Conservation (phyloP, 2,888 invertebrate genomes). For the Bruchidius siliquastri region DNA sequence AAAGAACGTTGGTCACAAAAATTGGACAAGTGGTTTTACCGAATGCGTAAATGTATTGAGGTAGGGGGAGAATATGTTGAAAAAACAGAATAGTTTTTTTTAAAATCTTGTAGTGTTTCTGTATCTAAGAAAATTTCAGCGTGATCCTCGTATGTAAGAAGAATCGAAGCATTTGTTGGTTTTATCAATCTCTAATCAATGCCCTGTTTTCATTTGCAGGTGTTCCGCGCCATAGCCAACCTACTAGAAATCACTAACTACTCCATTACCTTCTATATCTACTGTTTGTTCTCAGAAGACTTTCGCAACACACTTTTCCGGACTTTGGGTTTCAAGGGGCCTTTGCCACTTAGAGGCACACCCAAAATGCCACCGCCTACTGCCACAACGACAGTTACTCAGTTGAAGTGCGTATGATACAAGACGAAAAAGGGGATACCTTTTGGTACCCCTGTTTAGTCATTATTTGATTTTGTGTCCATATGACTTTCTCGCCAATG, state of each 20-base stretch:
- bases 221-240: slow-evolving; percentile 67
- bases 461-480: not conserved
- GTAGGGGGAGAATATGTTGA: too few relatives aligned
- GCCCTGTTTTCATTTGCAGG: slow-evolving; percentile 43
- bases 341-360: slow-evolving; percentile 33
- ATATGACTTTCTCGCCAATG: not conserved
- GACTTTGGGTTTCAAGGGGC: slow-evolving; percentile 58
- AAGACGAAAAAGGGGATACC: slow-evolving; percentile 27
- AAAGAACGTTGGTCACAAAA: too few relatives aligned
- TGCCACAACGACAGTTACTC: slow-evolving; percentile 44
- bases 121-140: too few relatives aligned
- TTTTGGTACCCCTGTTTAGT: slow-evolving; percentile 27
- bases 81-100: too few relatives aligned
- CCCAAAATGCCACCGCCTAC: slow-evolving; percentile 40
- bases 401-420: slow-evolving; percentile 43
- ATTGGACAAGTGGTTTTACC: too few relatives aligned
- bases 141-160: too few relatives aligned
- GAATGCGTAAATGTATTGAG: too few relatives aligned
- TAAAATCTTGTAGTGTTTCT: too few relatives aligned
- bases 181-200: not conserved
- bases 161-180: not conserved
- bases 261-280: slow-evolving; percentile 74
- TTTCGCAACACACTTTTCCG: slow-evolving; percentile 65
- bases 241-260: slow-evolving; percentile 71
- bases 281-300: slow-evolving; percentile 73